Evolutionary conservation across 2,888 invertebrate species (phyloP).

Genomic region (Chrysolina haemoptera): DNA sequence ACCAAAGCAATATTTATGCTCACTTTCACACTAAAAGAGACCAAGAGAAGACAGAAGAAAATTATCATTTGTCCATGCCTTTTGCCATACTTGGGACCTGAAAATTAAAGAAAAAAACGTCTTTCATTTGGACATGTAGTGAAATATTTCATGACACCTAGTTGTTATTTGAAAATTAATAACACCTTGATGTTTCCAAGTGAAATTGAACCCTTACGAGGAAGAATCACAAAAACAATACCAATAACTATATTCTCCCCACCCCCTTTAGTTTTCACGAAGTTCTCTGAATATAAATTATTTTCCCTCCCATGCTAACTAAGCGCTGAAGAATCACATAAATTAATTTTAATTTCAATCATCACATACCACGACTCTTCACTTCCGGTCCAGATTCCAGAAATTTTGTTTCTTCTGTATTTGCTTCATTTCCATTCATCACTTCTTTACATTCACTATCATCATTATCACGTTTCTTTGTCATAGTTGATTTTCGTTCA

Average conservation of each 20-base stretch:
- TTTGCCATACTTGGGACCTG: conserved; percentile 69
- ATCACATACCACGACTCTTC: neutral
- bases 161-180: too few relatives aligned
- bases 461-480: too few relatives aligned
- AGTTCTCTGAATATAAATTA: too few relatives aligned
- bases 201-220: too few relatives aligned
- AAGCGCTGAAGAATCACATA: too few relatives aligned
- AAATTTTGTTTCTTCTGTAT: conserved; percentile 7
- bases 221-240: too few relatives aligned
- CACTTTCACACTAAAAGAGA: conserved; percentile 76
- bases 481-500: too few relatives aligned
- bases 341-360: too few relatives aligned
- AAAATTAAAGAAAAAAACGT: neutral
- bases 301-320: too few relatives aligned
- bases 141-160: neutral
- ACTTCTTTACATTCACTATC: neutral
- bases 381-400: neutral
- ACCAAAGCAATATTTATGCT: conserved; percentile 80
- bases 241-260: too few relatives aligned
- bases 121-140: neutral
- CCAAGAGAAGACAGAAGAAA: conserved; percentile 74
- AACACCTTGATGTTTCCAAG: too few relatives aligned
- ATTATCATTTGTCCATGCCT: conserved; percentile 76
- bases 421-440: neutral
- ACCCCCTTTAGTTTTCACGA: too few relatives aligned